Percentiles rank a stretch among this genome's conserved stretches.
Evolutionary conservation across 2,797 vertebrate species (phyloP).

Genomic region (Botia kubotai): DNA sequence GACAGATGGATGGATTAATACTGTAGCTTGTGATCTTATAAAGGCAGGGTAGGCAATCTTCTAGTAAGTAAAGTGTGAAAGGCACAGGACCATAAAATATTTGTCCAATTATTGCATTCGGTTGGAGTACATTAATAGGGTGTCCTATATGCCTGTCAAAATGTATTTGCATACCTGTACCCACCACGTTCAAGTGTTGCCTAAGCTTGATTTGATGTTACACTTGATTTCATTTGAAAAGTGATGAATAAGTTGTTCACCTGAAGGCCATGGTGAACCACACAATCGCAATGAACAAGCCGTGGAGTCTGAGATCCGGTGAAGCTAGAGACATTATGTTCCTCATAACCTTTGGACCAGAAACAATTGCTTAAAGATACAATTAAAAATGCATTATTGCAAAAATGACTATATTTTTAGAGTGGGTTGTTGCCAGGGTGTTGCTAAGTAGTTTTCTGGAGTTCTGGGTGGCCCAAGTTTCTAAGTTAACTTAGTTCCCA

Average conservation of each 20-base stretch:
- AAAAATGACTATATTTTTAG: not conserved
- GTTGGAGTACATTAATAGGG: too few relatives aligned
- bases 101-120: too few relatives aligned
- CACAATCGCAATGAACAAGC: slow-evolving; percentile 90
- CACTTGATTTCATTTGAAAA: not conserved
- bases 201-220: not conserved
- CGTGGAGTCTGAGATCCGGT: slow-evolving; percentile 88
- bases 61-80: too few relatives aligned
- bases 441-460: too few relatives aligned
- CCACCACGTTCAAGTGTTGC: too few relatives aligned
- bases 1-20: not conserved
- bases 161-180: too few relatives aligned
- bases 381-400: not conserved
- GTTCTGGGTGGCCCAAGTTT: too few relatives aligned
- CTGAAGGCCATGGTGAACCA: slow-evolving; percentile 98
- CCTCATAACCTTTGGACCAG: slow-evolving; percentile 85
- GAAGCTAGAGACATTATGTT: slow-evolving; percentile 89
- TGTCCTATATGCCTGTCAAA: too few relatives aligned
- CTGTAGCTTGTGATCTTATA: not conserved
- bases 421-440: too few relatives aligned
- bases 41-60: not conserved
- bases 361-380: not conserved
- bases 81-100: too few relatives aligned
- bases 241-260: slow-evolving; percentile 69
- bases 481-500: too few relatives aligned